Base-by-base conservation (phyloP, 2,113 vertebrate genomes). In the Etheostoma cragini region DNA sequence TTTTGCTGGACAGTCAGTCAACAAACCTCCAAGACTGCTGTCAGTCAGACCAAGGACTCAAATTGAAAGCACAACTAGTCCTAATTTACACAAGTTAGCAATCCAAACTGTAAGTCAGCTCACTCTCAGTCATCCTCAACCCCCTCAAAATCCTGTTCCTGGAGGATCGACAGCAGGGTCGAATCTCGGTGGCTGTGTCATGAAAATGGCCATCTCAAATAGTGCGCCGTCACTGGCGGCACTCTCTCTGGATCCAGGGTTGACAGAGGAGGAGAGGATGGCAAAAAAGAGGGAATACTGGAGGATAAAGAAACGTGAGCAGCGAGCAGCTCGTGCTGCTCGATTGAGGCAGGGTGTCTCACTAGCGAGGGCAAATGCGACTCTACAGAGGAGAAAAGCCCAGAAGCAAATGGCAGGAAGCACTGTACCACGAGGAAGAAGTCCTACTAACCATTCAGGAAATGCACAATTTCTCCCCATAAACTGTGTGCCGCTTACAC, bases 251-350 rank as follows among this genome's bases (percentile, higher is more conserved):
- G 83, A 90, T 1, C 56, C 84, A 0, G 56, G 38, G 8, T 21
- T 90, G 49, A 89, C 85, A 0, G 90, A 93, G 50, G 93, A 95
- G 66, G 90, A 93, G 66, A 92, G 77, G 73, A 91, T 94, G 87
- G 89, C 84, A 0, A 93, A 82, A 54, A 94, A 94, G 80, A 91
- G 92, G 42, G 93, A 95, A 76, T 94, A 95, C 76, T 94, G 95
- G 93, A 93, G 94, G 73, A 70, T 93, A 24, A 95, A 94, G 83
- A 95, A 95, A 50, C 90, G 94, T 0, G 92, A 95, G 86, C 94
- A 95, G 87, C 84, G 94, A 33, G 94, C 94, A 0, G 92, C 90
- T 4, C 91, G 91, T 0, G 91, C 93, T 0, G 69, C 82, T 15
- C 83, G 85, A 8, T n/a, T 91, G 24, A 93, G 81, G 21, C 91